Evolutionary conservation across 2,113 vertebrate genomes (phyloP), one percentile per base, ranked within the genome.

Genomic region (Calypte anna): DNA sequence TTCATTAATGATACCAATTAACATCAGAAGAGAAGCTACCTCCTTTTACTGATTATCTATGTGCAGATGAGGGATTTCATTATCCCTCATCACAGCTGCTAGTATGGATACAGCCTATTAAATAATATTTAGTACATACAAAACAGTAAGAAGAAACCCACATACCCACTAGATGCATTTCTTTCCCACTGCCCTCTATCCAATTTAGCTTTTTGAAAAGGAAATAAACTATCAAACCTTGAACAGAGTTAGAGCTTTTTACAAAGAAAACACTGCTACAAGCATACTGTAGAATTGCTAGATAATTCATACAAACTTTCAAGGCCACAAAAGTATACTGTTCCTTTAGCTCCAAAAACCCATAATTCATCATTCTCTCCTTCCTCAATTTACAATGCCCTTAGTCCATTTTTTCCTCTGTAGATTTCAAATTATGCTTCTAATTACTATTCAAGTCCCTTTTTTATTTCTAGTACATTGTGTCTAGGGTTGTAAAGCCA

Each of bases 301-400:
- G 82, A 51, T 95, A 93, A 90, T 81, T 93, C 83, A 86, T 68
- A 75, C 14, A 61, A 94, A 84, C 40, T 95, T 93, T 86, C 90
- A 91, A 73, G 76, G 62, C 72, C 2, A 5, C 61, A 66, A 33
- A 90, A 79, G 57, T 86, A 43, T 72, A 88, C 83, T 3, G 14
- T 53, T 90, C 64, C 73, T 95, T 93, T 88, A 94, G 61, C n/a
- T 90, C 40, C 69, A 73, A 78, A 93, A 93, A 33, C 28, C 23
- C n/a, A 86, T 30, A 77, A 73, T 72, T 75, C 61, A 63, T 93
- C 59, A 76, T 82, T 75, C 72, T 94, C 72, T 94, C 64, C 36
- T 90, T 74, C 57, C 36, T 91, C 66, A 48, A 81, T 93, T 96
- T 96, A 88, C 72, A 90, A 43, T 86, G 40, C 18, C 30, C 8